Conservation (phyloP, 2,113 vertebrate genomes). For the Solea solea region DNA sequence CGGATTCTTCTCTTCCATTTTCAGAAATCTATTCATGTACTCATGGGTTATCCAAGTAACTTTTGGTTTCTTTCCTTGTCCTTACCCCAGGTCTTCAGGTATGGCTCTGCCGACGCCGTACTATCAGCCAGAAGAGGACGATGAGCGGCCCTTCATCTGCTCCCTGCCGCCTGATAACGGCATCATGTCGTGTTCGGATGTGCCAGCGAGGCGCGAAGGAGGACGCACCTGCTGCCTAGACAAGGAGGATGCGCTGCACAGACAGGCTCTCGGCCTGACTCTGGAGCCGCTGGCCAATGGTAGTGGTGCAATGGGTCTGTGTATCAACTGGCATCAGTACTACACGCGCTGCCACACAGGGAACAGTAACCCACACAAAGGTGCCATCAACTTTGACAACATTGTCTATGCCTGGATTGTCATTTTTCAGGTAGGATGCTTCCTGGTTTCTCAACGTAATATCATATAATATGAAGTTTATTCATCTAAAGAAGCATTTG, state of each 20-base stretch:
- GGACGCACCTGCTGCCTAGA: conserved; percentile 95
- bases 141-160: conserved; percentile 98
- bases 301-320: conserved; percentile 83
- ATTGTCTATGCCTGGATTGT: conserved; percentile 99
- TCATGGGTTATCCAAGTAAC: too few relatives aligned
- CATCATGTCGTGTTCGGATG: conserved; percentile 95
- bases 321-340: conserved; percentile 98
- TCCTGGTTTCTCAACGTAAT: background rate
- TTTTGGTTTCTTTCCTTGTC: too few relatives aligned
- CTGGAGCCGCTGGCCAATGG: conserved; percentile 76
- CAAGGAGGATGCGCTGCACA: conserved; percentile 91
- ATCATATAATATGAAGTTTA: too few relatives aligned
- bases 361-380: conserved; percentile 93
- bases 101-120: conserved; percentile 91
- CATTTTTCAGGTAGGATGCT: conserved; percentile 91
- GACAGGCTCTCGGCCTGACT: conserved; percentile 85
- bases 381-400: conserved; percentile 98
- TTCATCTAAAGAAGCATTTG: too few relatives aligned
- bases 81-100: conserved; percentile 85
- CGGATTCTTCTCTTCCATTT: background rate
- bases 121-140: conserved; percentile 94
- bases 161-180: conserved; percentile 95
- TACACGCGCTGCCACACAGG: conserved; percentile 95
- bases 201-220: conserved; percentile 89
- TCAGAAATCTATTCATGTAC: too few relatives aligned